These are phyloP conservation scores for Carposina sasakii DNA, from an alignment of 1,140 invertebrate genomes.

Conservation along the genomic window DNA sequence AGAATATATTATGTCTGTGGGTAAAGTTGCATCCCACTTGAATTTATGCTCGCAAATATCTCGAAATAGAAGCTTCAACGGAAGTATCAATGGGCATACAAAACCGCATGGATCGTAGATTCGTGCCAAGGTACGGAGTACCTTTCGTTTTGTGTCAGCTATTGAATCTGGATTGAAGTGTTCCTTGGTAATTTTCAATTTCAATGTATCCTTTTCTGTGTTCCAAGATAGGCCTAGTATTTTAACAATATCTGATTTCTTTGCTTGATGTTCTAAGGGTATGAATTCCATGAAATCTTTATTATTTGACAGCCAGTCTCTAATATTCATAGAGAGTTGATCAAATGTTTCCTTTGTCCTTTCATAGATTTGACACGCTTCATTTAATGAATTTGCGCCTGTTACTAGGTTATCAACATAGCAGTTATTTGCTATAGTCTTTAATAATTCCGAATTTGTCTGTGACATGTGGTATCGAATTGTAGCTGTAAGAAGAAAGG, in stretches of 20 bases:
- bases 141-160: not conserved
- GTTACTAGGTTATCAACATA: slow-evolving; percentile 8
- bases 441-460: not conserved
- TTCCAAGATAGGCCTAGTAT: not conserved
- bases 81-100: not conserved
- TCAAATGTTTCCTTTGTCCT: not conserved
- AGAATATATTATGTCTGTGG: not conserved
- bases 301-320: slow-evolving; percentile 5
- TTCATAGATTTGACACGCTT: not conserved
- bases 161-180: not conserved
- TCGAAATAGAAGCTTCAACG: not conserved
- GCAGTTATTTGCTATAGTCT: not conserved
- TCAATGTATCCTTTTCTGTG: not conserved
- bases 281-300: not conserved
- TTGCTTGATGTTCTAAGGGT: not conserved
- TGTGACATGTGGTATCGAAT: not conserved
- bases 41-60: not conserved
- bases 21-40: not conserved
- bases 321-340: not conserved
- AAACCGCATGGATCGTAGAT: slow-evolving; percentile 8
- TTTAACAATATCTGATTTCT: not conserved
- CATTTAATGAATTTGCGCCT: not conserved
- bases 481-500: slow-evolving; percentile 9
- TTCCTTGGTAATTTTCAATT: not conserved
- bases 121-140: not conserved